Base-by-base conservation (phyloP, 2,888 invertebrate genomes). In the Pyralis farinalis region DNA sequence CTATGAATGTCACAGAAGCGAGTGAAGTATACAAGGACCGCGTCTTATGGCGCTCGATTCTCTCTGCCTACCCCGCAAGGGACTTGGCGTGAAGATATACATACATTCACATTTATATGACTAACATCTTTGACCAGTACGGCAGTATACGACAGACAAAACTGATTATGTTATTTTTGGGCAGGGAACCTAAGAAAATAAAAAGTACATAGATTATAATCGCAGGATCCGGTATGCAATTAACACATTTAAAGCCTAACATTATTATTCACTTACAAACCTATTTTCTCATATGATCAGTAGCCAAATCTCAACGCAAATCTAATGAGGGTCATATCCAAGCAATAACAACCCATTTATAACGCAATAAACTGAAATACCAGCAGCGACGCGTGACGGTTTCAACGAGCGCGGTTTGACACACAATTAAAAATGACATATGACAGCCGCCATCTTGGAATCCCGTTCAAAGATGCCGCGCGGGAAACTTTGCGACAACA, bases 381-480 rank as follows among this genome's bases (percentile, higher is more conserved):
- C 69, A 70, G 63, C 79, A 70, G 71, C 65, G 69, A 68, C 70
- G 79, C 83, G 75, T 71, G 61, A 68, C 73, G 64, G 61, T 56
- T 53, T 52, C 60, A 49, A 52, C 46, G 44, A 47, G 47, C 53
- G 53, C 64, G 70, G 66, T 78, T 78, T 83, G 86, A 86, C 86
- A 84, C 70, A 75, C 85, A 86, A 86, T 86, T 86, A 86, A 85
- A 86, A 86, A 85, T 86, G 86, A 86, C 85, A 82, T 84, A 86
- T 86, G 85, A 80, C 63, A 55, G 39, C 37, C 71, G 82, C 84
- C 84, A 84, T 81, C 65, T 84, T 83, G 78, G 49, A 60, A 51
- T 40, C 44, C 47, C 54, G 63, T 60, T 78, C 79, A 81, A 85
- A 80, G 73, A 57, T 53, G 62, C 79, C 76, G 79, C 46, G 65